Base-by-base conservation (phyloP, 2,888 invertebrate species). In the Hydrotaea diabolus region DNA sequence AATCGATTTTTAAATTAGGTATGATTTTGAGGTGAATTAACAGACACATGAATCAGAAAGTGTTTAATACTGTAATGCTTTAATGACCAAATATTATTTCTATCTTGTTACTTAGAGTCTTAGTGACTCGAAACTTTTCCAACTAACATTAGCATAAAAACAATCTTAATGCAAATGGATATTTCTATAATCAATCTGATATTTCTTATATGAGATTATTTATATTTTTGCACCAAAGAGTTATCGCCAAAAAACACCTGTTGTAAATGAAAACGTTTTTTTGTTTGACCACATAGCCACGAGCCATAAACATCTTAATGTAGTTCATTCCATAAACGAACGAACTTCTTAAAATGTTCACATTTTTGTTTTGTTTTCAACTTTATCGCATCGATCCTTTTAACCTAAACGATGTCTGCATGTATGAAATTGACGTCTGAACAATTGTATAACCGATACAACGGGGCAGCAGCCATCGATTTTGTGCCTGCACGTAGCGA, bases 321-420 rank as follows among this genome's bases (percentile, higher is more conserved):
- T 59, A 23, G 59, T 59, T 23, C 55, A 55, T 7, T 59, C 26
- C 13, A 59, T 59, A 59, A 59, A 26, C 26, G 59, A 59, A 59
- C 59, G 59, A 59, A 59, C 59, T 23, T 59, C 26, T 59, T 59
- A 26, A 59, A 23, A 26, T 59, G 59, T 26, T 59, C 55, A 19
- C 9, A 11, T 21, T 55, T 21, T 26, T 59, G 26, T 59, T 23
- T 59, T 26, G 31, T 23, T 13, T n/a, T 15, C 59, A 59, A 26
- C 15, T 49, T 49, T n/a, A 49, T 49, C 49, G 49, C 2, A 13
- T 49, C 49, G 23, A 59, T 59, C 23, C 59, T 59, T 59, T 26
- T 26, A 59, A 59, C 23, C 13, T 49, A n/a, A 49, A 13, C 11
- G 26, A 23, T 23, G 11, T 21, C 19, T 9, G 21, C 11, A 1